Evolutionary conservation across 2,797 vertebrate species (phyloP).

Genomic region (Chrosomus eos): DNA sequence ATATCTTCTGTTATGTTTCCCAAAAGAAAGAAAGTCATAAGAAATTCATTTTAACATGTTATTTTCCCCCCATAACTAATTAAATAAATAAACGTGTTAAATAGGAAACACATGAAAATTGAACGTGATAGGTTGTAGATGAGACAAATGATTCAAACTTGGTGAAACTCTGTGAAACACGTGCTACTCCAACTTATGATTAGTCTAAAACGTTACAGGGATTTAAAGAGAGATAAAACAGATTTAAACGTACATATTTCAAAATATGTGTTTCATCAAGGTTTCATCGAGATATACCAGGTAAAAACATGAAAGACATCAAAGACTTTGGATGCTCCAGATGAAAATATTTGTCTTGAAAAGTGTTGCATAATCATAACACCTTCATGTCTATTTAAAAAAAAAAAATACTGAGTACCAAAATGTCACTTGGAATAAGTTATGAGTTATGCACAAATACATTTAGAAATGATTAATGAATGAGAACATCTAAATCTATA

Average conservation of each 20-base stretch:
- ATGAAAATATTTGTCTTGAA: conserved; percentile 56
- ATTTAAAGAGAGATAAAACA: not conserved
- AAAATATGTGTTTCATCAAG: conserved; percentile 24
- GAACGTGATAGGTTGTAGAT: not conserved
- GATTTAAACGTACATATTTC: not conserved
- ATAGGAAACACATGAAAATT: not conserved
- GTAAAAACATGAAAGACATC: conserved; percentile 55
- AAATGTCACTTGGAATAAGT: not conserved
- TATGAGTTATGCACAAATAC: not conserved
- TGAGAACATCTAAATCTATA: not conserved
- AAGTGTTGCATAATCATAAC: conserved; percentile 60
- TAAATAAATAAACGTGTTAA: not conserved
- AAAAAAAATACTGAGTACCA: not conserved
- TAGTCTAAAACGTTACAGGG: not conserved
- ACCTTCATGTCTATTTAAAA: not conserved
- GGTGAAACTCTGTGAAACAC: not conserved
- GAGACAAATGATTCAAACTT: not conserved
- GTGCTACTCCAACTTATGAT: not conserved
- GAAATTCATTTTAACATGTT: not conserved
- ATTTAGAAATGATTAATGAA: not conserved
- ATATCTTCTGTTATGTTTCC: not conserved
- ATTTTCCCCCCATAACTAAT: not conserved
- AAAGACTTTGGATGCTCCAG: conserved; percentile 59
- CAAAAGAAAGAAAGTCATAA: not conserved
- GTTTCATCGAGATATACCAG: not conserved